Evolutionary conservation across 2,888 invertebrate species (phyloP).

Genomic region (Drosophila rellima): DNA sequence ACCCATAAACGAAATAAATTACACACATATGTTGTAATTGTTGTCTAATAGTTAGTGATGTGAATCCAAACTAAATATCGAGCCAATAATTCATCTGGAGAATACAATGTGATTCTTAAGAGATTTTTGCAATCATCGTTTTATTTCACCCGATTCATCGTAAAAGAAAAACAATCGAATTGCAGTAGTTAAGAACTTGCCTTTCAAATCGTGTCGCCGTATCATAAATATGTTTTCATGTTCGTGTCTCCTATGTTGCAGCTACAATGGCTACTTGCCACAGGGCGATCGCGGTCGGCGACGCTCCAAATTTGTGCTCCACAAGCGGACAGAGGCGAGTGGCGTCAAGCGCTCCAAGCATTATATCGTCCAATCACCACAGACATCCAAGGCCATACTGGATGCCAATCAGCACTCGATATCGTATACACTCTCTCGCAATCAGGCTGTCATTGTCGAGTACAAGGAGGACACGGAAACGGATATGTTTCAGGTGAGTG

Average conservation of each 20-base stretch:
- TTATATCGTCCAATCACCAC: slow-evolving; percentile 98
- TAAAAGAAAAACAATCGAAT: no score
- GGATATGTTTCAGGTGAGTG: slow-evolving; percentile 99
- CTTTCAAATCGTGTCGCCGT: slow-evolving; percentile 6
- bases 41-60: slow-evolving; percentile 37
- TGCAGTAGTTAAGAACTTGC: no score
- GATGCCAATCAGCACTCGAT: slow-evolving; percentile 98
- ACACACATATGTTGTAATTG: slow-evolving; percentile 8
- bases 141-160: background rate
- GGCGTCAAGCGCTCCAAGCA: slow-evolving; percentile 98
- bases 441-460: slow-evolving; percentile 99
- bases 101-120: no score
- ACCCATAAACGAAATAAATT: slow-evolving; percentile 62
- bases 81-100: no score
- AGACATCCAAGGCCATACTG: slow-evolving; percentile 97
- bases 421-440: slow-evolving; percentile 97
- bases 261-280: slow-evolving; percentile 97
- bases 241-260: slow-evolving; percentile 83
- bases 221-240: slow-evolving; percentile 30
- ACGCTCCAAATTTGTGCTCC: slow-evolving; percentile 97
- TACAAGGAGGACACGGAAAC: slow-evolving; percentile 98
- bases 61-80: background rate
- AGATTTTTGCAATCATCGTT: no score
- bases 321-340: slow-evolving; percentile 93
- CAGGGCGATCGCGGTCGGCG: slow-evolving; percentile 97